These are phyloP conservation scores for Eretmocerus hayati DNA, from an alignment of 2,888 invertebrate species.

Conservation along the genomic window DNA sequence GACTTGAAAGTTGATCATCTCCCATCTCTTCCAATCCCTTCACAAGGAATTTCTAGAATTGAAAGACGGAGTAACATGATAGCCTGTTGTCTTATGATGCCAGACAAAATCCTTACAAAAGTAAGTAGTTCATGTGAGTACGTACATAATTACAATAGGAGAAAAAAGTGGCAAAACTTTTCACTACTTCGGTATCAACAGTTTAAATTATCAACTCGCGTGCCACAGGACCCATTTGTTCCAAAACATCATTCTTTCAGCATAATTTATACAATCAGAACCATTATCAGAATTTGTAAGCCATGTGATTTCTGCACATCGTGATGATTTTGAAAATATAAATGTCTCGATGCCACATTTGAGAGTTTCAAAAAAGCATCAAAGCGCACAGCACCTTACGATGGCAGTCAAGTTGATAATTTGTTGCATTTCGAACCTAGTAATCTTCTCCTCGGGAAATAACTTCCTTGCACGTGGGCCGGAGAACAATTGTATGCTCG, in stretches of 20 bases:
- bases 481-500: constrained; percentile 94
- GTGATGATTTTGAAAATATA: too few relatives aligned
- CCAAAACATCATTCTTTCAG: too few relatives aligned
- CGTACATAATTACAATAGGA: constrained; percentile 18
- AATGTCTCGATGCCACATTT: too few relatives aligned
- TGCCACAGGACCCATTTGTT: too few relatives aligned
- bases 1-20: constrained; percentile 13
- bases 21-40: constrained; percentile 5
- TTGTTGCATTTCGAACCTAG: constrained; percentile 45
- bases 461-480: constrained; percentile 98
- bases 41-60: background rate
- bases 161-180: constrained; percentile 12
- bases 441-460: constrained; percentile 96
- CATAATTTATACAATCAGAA: too few relatives aligned
- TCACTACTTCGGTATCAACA: constrained; percentile 8
- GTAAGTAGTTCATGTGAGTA: background rate
- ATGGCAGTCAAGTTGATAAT: constrained; percentile 20
- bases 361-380: too few relatives aligned
- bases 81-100: background rate
- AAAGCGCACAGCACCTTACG: too few relatives aligned
- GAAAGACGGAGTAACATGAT: background rate
- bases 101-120: too few relatives aligned
- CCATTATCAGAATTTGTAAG: too few relatives aligned
- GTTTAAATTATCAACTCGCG: constrained; percentile 14
- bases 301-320: too few relatives aligned